Conservation (phyloP, 2,797 vertebrate species). For the Syngnathus acus region DNA sequence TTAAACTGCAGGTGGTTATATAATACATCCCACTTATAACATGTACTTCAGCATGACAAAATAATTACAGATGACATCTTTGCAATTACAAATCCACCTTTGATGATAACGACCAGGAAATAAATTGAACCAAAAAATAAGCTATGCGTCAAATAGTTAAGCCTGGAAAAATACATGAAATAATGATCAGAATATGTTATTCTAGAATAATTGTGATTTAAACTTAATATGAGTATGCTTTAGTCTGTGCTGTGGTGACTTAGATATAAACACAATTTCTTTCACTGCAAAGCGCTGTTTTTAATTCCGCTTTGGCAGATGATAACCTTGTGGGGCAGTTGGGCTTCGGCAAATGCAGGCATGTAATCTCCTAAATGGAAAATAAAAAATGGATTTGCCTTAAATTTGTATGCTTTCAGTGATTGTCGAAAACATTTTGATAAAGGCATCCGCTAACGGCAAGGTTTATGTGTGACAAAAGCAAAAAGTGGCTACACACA, state of each 20-base stretch:
- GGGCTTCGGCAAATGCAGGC: background rate
- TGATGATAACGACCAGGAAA: background rate
- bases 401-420: background rate
- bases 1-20: background rate
- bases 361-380: background rate
- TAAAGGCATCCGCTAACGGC: background rate
- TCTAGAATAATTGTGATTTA: background rate
- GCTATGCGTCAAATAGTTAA: background rate
- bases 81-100: background rate
- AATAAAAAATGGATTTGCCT: background rate
- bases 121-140: background rate
- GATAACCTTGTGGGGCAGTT: conserved; percentile 1
- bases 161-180: background rate
- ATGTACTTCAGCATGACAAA: background rate
- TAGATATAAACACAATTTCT: background rate
- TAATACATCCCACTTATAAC: background rate
- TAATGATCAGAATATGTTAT: background rate
- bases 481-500: background rate
- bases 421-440: background rate
- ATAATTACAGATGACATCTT: background rate
- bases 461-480: background rate
- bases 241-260: background rate
- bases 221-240: background rate
- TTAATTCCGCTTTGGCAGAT: background rate
- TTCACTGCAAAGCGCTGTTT: background rate